phyloP scores from a whole-genome alignment of 2,113 vertebrate species.

The Camelus dromedarius region DNA sequence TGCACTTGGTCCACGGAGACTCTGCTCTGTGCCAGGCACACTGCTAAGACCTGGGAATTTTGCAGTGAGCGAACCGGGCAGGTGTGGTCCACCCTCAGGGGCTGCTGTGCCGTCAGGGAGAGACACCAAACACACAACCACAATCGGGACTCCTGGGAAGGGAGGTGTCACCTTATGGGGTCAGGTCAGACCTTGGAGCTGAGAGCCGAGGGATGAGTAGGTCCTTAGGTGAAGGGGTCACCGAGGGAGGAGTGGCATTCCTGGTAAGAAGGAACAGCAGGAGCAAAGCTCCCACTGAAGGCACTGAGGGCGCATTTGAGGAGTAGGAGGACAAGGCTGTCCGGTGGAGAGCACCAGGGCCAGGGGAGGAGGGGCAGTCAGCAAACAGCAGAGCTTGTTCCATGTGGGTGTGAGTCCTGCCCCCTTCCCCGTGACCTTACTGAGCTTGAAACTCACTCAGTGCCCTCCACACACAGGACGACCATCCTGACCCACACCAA shows the following conservation, averaged over 20 bases:
- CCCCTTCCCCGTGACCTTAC: background rate
- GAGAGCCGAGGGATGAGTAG: background rate
- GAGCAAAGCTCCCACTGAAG: background rate
- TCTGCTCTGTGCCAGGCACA: background rate
- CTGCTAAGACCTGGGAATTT: background rate
- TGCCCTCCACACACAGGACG: background rate
- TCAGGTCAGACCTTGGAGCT: background rate
- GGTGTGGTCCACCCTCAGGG: background rate
- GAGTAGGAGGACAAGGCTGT: background rate
- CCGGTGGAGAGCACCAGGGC: accelerated
- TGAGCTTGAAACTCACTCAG: background rate
- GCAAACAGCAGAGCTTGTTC: accelerated
- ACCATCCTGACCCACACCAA: accelerated
- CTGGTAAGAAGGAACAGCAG: background rate
- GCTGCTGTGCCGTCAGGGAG: background rate
- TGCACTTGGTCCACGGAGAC: background rate
- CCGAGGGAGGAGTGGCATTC: background rate
- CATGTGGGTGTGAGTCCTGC: background rate
- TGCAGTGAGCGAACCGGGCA: background rate
- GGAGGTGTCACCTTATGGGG: background rate
- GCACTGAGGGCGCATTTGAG: background rate
- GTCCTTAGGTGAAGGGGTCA: background rate
- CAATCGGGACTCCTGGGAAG: background rate
- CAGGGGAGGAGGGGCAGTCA: background rate
- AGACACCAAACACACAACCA: background rate